Evolutionary conservation across 2,797 vertebrate species (phyloP), one percentile per base, ranked within the genome.

Genomic region (Semotilus atromaculatus): DNA sequence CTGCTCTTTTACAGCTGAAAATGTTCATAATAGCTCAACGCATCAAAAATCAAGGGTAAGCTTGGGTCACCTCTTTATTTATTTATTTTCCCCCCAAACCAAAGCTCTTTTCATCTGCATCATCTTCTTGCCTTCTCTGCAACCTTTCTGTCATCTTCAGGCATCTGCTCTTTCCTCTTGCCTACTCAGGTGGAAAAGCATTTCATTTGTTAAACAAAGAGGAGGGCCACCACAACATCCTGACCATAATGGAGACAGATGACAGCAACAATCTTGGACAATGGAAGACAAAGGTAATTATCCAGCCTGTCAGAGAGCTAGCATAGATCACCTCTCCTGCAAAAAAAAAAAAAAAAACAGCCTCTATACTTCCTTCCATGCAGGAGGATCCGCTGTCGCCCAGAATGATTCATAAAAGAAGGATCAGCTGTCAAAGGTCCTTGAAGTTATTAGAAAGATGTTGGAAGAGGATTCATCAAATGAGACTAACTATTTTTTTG

Each of bases 151-250:
- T 88, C 86, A 36, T 87, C 88, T 88, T 89, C 75, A 72, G 87
- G 40, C 72, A 36, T 62, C 19, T 74, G 73, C 89, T 87, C 89
- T 91, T 93, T 91, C 88, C 88, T 80, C 7, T 11, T 82, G 85
- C 90, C 90, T 36, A 80, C 88, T 93, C 87, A 91, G 87, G 91
- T 93, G 89, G 92, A 94, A 94, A 95, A 95, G 84, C 86, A 91
- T 94, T 95, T 95, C 70, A 93, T 94, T 95, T 95, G 86, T 92
- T 93, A 93, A 93, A 95, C 93, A 95, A 95, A 95, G 91, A 91
- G 90, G 91, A 93, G 93, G 87, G 91, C 88, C 94, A 91, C 80
- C 91, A 94, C 93, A 95, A 89, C 91, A 89, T 89, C 93, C 89
- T 21, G 90, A 88, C 88, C 80, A 67, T 94, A 96, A 96, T 93